Base-by-base conservation (phyloP, 2,888 invertebrate genomes). In the Autographa pulchrina region DNA sequence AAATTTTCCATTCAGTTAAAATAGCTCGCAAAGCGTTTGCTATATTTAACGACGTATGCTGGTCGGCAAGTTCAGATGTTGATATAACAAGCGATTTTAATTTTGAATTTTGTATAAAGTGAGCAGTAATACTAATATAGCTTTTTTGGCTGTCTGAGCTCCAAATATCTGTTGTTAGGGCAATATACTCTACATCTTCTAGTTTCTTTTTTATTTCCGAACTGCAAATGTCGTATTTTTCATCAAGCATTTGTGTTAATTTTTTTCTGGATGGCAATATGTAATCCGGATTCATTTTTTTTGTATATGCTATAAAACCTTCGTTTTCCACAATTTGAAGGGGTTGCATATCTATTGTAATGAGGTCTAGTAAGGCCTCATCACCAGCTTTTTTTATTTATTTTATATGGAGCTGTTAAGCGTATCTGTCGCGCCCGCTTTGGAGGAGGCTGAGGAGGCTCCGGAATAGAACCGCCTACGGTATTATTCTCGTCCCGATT, bases 321-420 rank as follows among this genome's bases (percentile, higher is more conserved):
- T 67, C 48, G 13, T 71, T 70, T 66, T 66, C 65, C 0, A 56
- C 61, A 1, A 70, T 70, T 66, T 65, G 65, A 0, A 70, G 60
- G 43, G 67, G 74, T 48, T 74, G 70, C 70, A 74, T 67, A n/a
- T n/a, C n/a, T n/a, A n/a, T n/a, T n/a, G n/a, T n/a, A n/a, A n/a
- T n/a, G n/a, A n/a, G n/a, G n/a, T n/a, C n/a, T n/a, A n/a, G n/a
- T n/a, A n/a, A n/a, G n/a, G n/a, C n/a, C n/a, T n/a, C n/a, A n/a
- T n/a, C n/a, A n/a, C n/a, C n/a, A n/a, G n/a, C n/a, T n/a, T n/a
- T n/a, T n/a, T n/a, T n/a, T n/a, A n/a, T 67, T 64, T 31, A 74
- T 71, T 68, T 74, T 71, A 6, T 48, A 58, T 2, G 74, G 71
- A 43, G 65, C 68, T 58, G 61, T 71, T 65, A 71, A n/a, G n/a